Base-by-base conservation (phyloP, 2,797 vertebrate species). In the Onychomys arenicola region DNA sequence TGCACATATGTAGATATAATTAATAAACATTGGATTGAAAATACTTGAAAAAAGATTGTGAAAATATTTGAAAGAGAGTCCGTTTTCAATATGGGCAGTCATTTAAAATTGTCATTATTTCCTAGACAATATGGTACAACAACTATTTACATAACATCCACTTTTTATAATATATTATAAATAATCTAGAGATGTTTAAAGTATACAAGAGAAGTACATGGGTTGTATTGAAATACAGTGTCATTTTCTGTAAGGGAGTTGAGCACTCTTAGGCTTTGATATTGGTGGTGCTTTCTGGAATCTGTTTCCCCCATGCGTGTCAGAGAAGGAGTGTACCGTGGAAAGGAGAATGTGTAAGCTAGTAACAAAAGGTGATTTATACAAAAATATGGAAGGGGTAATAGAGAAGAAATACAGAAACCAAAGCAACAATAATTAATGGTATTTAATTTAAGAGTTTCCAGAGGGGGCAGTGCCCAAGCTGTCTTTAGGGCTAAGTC, bases 401-500 rank as follows among this genome's bases (percentile, higher is more conserved):
- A 81, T 86, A 32, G 55, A 71, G 71, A 75, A 86, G 61, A 89
- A 82, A 67, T 40, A 52, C 0, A 59, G 93, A 96, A 49, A 46
- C n/a, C 75, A 81, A 73, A 88, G 80, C 4, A 67, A 16, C 52
- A 91, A 46, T 23, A 87, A 9, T 75, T 69, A 37, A 21, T 8
- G 13, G 82, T 49, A 2, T 16, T 23, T 12, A 52, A 52, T 52
- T 52, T 52, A 52, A 57, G 89, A 61, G n/a, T 55, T 95, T 93
- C 63, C 1, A 14, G 67, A 80, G 34, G 80, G 95, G 37, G 14
- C 14, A 73, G 12, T 63, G 9, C 17, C 55, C 78, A 40, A 94
- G 21, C 13, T 77, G 32, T 96, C 63, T 96, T 96, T 5, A 57
- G 23, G n/a, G 37, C 21, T 87, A 49, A 88, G 34, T 92, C 32